Base-by-base conservation (phyloP, 2,797 vertebrate species). In the Myotis planiceps region DNA sequence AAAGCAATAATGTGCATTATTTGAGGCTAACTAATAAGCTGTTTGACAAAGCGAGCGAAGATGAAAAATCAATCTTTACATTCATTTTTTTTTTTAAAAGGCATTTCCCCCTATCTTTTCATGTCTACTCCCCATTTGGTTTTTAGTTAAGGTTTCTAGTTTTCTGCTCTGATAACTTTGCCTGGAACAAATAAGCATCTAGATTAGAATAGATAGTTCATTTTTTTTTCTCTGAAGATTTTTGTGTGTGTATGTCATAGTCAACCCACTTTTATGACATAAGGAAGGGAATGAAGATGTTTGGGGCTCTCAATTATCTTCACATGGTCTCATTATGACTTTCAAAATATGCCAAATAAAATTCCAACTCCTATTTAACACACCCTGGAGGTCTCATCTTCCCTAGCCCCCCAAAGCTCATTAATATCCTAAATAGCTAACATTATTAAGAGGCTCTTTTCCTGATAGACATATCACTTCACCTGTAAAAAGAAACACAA, bases 1-100 rank as follows among this genome's bases (percentile, higher is more conserved):
- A 78, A 92, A 83, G 27, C 19, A 90, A 18, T 79, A 18, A 93
- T 63, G 51, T 0, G 37, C 37, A 25, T 25, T 76, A 34, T 34
- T 93, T 51, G 75, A 93, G 85, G 42, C 2, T 88, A 25, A 14
- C 10, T 79, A 42, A 58, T 45, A 91, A 49, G 47, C 23, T 81
- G 8, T 93, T 95, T 49, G 60, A 80, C 84, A 23, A 94, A 94
- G 6, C 37, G 12, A 66, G 16, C 53, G 37, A 65, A 92, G 80
- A 90, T 63, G 10, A 94, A 88, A 75, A 68, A 74, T 74, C 1
- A 71, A 53, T 55, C 63, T 91, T 76, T 32, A 1, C 6, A n/a
- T 49, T 85, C 3, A 63, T 16, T 12, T 83, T 32, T 83, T 32
- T 37, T 0, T 80, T 29, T 39, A 69, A 82, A 45, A 19, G 55